These are phyloP conservation scores for Centroberyx gerrardi DNA, from an alignment of 2,797 vertebrate genomes.

Conservation along the genomic window DNA sequence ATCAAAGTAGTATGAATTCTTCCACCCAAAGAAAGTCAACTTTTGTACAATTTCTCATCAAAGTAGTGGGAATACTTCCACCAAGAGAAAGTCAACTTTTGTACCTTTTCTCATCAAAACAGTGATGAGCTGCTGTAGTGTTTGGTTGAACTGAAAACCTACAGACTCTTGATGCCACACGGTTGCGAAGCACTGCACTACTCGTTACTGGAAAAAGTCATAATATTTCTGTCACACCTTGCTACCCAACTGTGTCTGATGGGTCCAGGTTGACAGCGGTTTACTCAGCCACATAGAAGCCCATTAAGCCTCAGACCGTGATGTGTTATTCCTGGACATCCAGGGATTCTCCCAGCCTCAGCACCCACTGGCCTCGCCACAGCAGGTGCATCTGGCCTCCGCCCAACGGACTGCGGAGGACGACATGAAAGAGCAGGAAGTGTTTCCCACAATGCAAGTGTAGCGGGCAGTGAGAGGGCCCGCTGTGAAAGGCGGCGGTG, in stretches of 20 bases:
- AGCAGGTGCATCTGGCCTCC: conserved; percentile 62
- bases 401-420: conserved; percentile 27
- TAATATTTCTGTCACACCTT: neutral
- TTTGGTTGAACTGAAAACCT: too few species aligned
- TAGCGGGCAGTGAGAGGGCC: conserved; percentile 63
- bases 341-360: conserved; percentile 27
- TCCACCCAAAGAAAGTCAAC: too few species aligned
- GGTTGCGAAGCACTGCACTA: too few species aligned
- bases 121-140: too few species aligned
- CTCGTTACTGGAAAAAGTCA: too few species aligned
- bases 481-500: conserved; percentile 24
- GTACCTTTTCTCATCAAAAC: too few species aligned
- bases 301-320: conserved; percentile 45
- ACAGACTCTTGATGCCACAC: too few species aligned
- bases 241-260: neutral
- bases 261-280: conserved; percentile 8
- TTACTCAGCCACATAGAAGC: conserved; percentile 12
- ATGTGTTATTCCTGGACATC: conserved; percentile 44
- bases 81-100: too few species aligned
- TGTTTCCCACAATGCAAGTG: conserved; percentile 78
- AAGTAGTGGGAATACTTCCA: too few species aligned
- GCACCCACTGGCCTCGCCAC: conserved; percentile 7
- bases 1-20: too few species aligned
- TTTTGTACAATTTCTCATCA: too few species aligned
- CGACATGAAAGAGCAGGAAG: conserved; percentile 53